Evolutionary conservation across 2,797 vertebrate species (phyloP).

Genomic region (Ateles fusciceps): DNA sequence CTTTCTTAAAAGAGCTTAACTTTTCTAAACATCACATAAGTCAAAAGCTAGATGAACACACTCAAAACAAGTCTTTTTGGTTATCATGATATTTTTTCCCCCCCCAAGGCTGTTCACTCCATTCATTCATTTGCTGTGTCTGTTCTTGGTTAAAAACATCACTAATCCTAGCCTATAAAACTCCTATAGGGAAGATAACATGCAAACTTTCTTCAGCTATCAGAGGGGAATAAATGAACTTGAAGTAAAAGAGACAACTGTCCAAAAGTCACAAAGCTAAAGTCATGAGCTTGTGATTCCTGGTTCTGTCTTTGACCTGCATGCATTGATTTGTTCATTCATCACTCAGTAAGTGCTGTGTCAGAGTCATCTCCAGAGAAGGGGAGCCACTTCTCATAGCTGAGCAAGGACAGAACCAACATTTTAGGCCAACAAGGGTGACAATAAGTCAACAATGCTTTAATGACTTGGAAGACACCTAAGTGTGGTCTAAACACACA

Average conservation of each 20-base stretch:
- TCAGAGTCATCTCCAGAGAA: neutral
- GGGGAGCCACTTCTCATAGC: neutral
- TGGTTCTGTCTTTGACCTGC: neutral
- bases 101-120: neutral
- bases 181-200: neutral
- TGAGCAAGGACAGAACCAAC: neutral
- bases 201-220: neutral
- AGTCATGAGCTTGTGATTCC: neutral
- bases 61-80: neutral
- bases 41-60: neutral
- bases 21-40: neutral
- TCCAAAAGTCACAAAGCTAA: neutral
- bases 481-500: neutral
- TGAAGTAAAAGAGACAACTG: neutral
- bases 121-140: neutral
- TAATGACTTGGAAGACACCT: neutral
- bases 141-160: neutral
- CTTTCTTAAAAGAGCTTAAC: neutral
- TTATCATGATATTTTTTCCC: neutral
- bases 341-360: rapidly evolving
- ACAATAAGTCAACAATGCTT: neutral
- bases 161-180: neutral
- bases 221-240: neutral
- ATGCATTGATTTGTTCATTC: neutral
- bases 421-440: neutral